A percentile compares a stretch with the other conserved stretches of the same genome.
Conservation (phyloP, 2,888 invertebrate species). For the Iphiclides podalirius region DNA sequence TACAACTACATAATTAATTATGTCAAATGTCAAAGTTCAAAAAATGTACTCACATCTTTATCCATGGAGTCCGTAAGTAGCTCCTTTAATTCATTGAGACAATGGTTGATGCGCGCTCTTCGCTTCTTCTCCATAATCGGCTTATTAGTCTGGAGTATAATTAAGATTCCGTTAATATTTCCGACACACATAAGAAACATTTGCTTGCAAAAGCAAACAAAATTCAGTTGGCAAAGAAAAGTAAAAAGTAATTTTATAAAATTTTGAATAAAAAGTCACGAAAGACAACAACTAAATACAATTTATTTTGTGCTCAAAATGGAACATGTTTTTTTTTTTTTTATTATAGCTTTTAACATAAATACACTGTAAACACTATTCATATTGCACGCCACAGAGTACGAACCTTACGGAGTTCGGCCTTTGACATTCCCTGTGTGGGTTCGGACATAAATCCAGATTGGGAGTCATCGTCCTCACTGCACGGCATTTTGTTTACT, state of each 20-base stretch:
- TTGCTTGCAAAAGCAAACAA: constrained; percentile 8
- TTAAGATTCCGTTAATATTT: constrained; percentile 4
- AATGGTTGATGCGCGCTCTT: constrained; percentile 93
- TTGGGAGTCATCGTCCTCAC: constrained; percentile 81
- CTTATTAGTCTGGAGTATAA: constrained; percentile 90
- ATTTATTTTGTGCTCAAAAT: no score
- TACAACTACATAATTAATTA: no score
- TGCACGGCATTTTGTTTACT: constrained; percentile 76
- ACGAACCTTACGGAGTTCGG: constrained; percentile 82
- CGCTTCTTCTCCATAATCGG: constrained; percentile 96
- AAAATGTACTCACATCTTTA: constrained; percentile 88
- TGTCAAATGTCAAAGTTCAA: no score
- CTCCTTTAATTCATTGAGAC: constrained; percentile 92
- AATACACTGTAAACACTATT: neutral
- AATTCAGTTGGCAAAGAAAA: no score
- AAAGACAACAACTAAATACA: no score
- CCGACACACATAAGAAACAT: constrained; percentile 13
- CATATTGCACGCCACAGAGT: neutral
- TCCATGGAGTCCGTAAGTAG: constrained; percentile 91
- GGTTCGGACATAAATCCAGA: constrained; percentile 71
- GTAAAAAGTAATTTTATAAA: no score
- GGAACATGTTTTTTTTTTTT: neutral
- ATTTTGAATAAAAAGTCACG: no score
- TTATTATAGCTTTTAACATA: no score
- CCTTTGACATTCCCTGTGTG: constrained; percentile 82